These are phyloP conservation scores for Chiridota heheva DNA, from an alignment of 35 echinoderm and acorn worm genomes.

Conservation along the genomic window DNA sequence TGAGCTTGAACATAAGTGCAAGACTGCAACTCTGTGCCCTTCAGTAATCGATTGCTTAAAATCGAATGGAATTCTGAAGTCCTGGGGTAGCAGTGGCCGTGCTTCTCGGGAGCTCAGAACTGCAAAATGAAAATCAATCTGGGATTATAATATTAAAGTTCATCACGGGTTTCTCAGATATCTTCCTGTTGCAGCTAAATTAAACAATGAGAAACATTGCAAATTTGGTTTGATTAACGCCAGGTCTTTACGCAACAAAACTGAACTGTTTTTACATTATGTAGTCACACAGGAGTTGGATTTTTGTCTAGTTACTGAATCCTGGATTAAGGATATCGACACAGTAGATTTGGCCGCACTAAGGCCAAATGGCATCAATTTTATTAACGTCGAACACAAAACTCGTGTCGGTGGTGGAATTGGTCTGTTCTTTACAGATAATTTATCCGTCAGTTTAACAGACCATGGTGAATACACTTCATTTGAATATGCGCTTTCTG, in stretches of 20 bases:
- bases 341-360: constrained; percentile 30
- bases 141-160: constrained; percentile 10
- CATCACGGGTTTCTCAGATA: constrained; percentile 19
- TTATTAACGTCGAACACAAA: background rate
- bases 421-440: constrained; percentile 31
- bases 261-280: constrained; percentile 27
- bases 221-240: constrained; percentile 24
- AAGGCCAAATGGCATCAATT: constrained; percentile 1
- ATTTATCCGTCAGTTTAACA: constrained; percentile 10
- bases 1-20: too few relatives aligned
- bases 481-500: constrained; percentile 36
- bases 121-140: constrained; percentile 7
- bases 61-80: background rate
- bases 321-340: constrained; percentile 30
- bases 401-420: constrained; percentile 40
- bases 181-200: constrained; percentile 1
- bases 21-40: too few relatives aligned
- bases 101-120: background rate
- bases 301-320: constrained; percentile 31
- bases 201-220: constrained; percentile 23
- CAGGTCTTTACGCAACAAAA: constrained; percentile 22
- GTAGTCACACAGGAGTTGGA: background rate
- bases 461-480: background rate
- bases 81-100: constrained; percentile 5
- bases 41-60: constrained; percentile 5